Conservation (phyloP, 2,888 invertebrate species). For the Papilio gigon region DNA sequence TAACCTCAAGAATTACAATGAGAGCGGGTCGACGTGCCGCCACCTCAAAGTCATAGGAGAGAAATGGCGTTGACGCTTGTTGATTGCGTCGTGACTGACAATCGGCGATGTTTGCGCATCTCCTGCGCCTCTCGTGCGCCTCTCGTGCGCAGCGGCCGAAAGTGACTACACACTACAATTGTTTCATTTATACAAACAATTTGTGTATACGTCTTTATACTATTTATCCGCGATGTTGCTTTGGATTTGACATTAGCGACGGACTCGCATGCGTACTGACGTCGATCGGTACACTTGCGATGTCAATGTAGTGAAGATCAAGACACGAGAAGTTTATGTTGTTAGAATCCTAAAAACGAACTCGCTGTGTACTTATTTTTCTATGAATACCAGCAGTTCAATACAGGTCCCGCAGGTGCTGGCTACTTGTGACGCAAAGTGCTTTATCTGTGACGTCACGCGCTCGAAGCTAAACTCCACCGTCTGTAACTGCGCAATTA, state of each 20-base stretch:
- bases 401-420: not conserved
- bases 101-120: not conserved
- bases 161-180: not conserved
- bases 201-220: not conserved
- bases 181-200: slow-evolving; percentile 5
- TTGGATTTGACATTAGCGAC: too few species aligned
- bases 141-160: not conserved
- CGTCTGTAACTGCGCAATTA: slow-evolving; percentile 12
- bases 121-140: not conserved
- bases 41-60: slow-evolving; percentile 21
- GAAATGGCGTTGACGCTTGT: slow-evolving; percentile 10
- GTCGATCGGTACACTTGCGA: too few species aligned
- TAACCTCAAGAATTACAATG: slow-evolving; percentile 15
- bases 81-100: not conserved
- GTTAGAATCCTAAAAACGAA: not conserved
- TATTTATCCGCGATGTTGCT: not conserved
- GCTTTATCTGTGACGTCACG: slow-evolving; percentile 13
- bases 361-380: not conserved
- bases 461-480: slow-evolving; percentile 2
- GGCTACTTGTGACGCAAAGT: not conserved
- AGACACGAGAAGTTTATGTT: too few species aligned
- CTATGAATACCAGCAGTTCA: not conserved
- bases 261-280: too few species aligned
- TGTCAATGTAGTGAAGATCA: too few species aligned
- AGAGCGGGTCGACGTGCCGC: slow-evolving; percentile 20